Evolutionary conservation across 2,797 vertebrate genomes (phyloP), one percentile per base, ranked within the genome.

Genomic region (Gymnoscopelus braueri): DNA sequence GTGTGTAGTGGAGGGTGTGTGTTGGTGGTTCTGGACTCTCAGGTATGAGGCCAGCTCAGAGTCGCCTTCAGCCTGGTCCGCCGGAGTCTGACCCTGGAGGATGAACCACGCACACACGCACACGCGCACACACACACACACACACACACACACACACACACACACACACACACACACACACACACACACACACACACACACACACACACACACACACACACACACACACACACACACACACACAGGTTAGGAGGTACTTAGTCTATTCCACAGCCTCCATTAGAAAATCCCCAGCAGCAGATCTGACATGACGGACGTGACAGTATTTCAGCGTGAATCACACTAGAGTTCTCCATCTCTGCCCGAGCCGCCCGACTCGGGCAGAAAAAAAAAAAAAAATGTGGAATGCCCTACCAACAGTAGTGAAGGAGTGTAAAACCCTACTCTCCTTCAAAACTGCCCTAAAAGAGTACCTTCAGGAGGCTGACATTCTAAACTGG

Each of bases 11-110:
- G 93, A 77, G 47, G 95, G 91, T 61, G 93, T 87, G 68, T 92
- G 94, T 35, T 92, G 74, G 49, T 50, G 94, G 7, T 44, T 8
- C 61, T 86, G 91, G 78, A 87, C 88, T 77, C 94, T 96, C 88
- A 99, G 90, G 86, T 95, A 97, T 29, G 95, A 88, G 53, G 93
- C 89, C 84, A 99, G 91, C 53, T 97, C 96, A 0, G 90, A 89
- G 87, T 99, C 96, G 62, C 96, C 98, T 12, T 93, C 94, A 15
- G 95, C 96, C 75, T 96, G 96, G 62, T 99, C 96, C 52, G 88
- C 95, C 5, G 98, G 91, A 0, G 96, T 99, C 90, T 96, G 97
- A 49, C 97, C 98, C 98, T 99, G 83, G 2, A 10, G 26, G 26
- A 39, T 8, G 7, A 2, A 39, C 35, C 5, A 6, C 35, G 4